phyloP scores from a whole-genome alignment of 1,140 invertebrate species.

The Drosophila prosaltans region DNA sequence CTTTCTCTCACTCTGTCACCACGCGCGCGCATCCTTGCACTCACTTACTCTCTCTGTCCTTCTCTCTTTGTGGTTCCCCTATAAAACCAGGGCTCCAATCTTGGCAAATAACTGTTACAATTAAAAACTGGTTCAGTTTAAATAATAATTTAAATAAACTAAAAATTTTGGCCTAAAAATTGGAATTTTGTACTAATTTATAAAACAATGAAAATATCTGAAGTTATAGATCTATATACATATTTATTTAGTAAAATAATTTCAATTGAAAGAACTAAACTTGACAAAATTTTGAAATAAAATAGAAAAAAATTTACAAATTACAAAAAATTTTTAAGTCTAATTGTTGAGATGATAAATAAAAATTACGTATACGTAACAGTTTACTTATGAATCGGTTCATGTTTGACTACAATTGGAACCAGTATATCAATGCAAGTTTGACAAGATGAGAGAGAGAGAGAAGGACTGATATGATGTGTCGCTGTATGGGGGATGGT shows the following conservation, averaged over 20 bases:
- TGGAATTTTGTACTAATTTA: not conserved
- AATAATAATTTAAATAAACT: not conserved
- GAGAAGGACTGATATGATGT: not conserved
- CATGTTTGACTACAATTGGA: not conserved
- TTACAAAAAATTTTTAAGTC: not conserved
- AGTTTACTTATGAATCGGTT: not conserved
- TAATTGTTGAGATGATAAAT: not conserved
- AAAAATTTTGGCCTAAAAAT: not conserved
- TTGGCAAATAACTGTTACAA: not conserved
- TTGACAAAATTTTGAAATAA: no score
- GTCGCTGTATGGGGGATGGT: not conserved
- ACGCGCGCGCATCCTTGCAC: conserved; percentile 27
- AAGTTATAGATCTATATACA: not conserved
- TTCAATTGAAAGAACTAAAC: no score
- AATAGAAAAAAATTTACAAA: no score
- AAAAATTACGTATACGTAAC: not conserved
- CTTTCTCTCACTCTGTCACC: conserved; percentile 16
- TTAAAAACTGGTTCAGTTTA: not conserved
- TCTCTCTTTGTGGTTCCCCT: conserved; percentile 1
- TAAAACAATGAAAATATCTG: not conserved
- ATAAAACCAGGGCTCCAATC: not conserved
- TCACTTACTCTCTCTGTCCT: conserved; percentile 8
- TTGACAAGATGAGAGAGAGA: conserved; percentile 33
- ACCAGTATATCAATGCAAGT: conserved; percentile 51
- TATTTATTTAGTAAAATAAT: no score